These are phyloP conservation scores for Ophonus ardosiacus DNA, from an alignment of 2,888 invertebrate species.

Conservation along the genomic window DNA sequence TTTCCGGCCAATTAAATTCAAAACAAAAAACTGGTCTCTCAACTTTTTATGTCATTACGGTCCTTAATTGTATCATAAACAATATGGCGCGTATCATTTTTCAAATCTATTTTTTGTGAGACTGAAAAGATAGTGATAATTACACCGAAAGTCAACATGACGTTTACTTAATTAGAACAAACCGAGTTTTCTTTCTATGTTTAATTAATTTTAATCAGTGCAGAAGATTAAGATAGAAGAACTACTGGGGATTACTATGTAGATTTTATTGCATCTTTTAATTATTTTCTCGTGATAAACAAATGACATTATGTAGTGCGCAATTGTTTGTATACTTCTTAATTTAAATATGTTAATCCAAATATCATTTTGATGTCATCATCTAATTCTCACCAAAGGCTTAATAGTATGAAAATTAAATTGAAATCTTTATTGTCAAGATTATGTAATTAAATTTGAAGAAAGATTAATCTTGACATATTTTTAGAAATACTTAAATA, in stretches of 20 bases:
- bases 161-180: constrained; percentile 41
- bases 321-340: background rate
- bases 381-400: background rate
- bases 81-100: constrained; percentile 38
- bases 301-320: background rate
- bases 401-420: background rate
- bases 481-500: background rate
- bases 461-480: background rate
- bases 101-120: constrained; percentile 29
- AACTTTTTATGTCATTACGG: constrained; percentile 33
- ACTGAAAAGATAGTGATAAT: constrained; percentile 34
- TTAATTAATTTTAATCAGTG: background rate
- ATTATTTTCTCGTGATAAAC: background rate
- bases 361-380: background rate
- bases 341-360: background rate
- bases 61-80: constrained; percentile 52
- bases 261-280: no score
- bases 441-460: background rate
- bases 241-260: background rate
- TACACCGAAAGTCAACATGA: constrained; percentile 15
- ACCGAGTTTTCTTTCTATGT: background rate
- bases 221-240: background rate
- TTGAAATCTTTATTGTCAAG: background rate
- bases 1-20: constrained; percentile 16
- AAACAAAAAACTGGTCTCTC: constrained; percentile 10